Base-by-base conservation (phyloP, 2,888 invertebrate species). In the Drosophila siamana region DNA sequence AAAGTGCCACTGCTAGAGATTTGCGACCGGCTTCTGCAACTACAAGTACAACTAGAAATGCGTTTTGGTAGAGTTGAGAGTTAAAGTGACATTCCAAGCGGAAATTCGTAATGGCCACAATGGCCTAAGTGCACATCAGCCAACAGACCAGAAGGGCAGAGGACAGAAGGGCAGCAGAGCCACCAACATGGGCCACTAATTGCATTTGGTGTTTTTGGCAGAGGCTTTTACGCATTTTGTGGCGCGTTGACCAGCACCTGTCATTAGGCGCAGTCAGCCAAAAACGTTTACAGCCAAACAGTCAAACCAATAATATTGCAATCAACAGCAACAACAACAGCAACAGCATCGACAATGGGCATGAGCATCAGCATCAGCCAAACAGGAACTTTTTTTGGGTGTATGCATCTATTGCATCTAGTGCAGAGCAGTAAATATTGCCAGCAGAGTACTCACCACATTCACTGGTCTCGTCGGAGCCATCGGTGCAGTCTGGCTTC, bases 401-500 rank as follows among this genome's bases (percentile, higher is more conserved):
- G 28, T 2, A 30, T n/a, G 13, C 28, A 41, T 8, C 36, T 36
- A 36, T 19, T 46, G 28, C 19, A 19, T 52, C 19, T 16, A 28
- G 28, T 13, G 36, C n/a, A n/a, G 5, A 36, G 51, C 22, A 28
- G 16, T 26, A 9, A n/a, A n/a, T n/a, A n/a, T 24, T 24, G 24
- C 41, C 3, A 41, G n/a, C 41, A 16, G 9, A 52, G 16, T 54
- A 89, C 92, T 92, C 90, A 93, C 93, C 92, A 89, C 95, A 95
- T 69, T 93, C 93, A 62, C 90, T 90, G 62, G 93, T 92, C 91
- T 95, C 95, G 90, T 95, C 94, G 62, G 94, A 94, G 61, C 93
- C 93, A 90, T 95, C 94, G 60, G 92, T 92, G 87, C 95, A 95
- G 87, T 95, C 94, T 28, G 91, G 90, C 63, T 93, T 93, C 36